A percentile compares a stretch with the other conserved stretches of the same genome.
These are phyloP conservation scores for Sweltsa coloradensis DNA, from an alignment of 1,140 invertebrate genomes.

Conservation along the genomic window DNA sequence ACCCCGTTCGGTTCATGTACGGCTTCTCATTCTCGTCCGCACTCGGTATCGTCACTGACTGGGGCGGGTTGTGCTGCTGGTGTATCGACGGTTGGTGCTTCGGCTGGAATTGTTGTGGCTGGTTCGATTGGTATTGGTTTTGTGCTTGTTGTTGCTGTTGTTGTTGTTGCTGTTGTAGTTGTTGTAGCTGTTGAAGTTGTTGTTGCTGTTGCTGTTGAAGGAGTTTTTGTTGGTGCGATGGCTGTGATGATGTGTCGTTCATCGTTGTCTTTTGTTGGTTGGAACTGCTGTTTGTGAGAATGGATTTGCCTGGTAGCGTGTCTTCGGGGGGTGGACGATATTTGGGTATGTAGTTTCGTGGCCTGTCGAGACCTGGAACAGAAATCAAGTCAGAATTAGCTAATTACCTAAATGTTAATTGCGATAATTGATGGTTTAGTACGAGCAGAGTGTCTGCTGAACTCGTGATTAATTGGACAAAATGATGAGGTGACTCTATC, in stretches of 20 bases:
- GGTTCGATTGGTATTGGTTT: background rate
- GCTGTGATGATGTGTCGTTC: conserved; percentile 8
- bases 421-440: too few relatives aligned
- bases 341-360: conserved; percentile 31
- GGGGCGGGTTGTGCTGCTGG: conserved; percentile 13
- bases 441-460: too few relatives aligned
- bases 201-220: conserved; percentile 12
- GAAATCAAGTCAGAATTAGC: too few relatives aligned
- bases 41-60: conserved; percentile 13
- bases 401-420: too few relatives aligned
- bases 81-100: conserved; percentile 13
- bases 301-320: conserved; percentile 28
- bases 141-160: conserved; percentile 3
- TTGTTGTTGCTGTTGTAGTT: background rate
- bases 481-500: too few relatives aligned
- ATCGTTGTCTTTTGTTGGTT: background rate
- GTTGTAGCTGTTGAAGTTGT: conserved; percentile 7
- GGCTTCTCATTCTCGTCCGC: conserved; percentile 4
- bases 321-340: conserved; percentile 34
- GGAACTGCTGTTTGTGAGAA: conserved; percentile 20
- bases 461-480: too few relatives aligned
- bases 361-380: conserved; percentile 21
- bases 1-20: conserved; percentile 11
- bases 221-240: conserved; percentile 20
- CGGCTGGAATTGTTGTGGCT: conserved; percentile 14